Base-by-base conservation (phyloP, 2,888 invertebrate genomes). In the Eremobia ochroleuca region DNA sequence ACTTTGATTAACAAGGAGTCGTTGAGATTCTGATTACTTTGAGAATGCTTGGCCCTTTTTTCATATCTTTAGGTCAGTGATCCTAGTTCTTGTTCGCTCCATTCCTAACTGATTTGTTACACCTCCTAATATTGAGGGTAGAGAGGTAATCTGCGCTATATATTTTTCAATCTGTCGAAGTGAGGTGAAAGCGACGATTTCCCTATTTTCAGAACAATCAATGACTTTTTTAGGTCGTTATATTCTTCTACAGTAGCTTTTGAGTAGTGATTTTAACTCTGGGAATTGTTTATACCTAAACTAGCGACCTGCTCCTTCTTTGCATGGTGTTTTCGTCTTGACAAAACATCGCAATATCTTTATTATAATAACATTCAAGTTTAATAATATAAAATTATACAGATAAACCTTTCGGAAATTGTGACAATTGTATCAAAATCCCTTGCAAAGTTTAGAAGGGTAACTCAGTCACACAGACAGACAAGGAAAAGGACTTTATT, bases 1-100 rank as follows among this genome's bases (percentile, higher is more conserved):
- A 68, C 68, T 88, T 87, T 83, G 88, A 86, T 86, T 86, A 86
- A 83, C 78, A 86, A 75, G 78, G 83, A 73, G 73, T 73, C 78
- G 78, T 86, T 77, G 73, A 64, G 78, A 66, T 59, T 59, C 64
- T 64, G 73, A 86, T 86, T 77, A 88, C 88, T 78, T 77, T 49
- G 76, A 65, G 67, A 77, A 73, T 49, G 34, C 34, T 78, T 61
- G 67, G 64, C 40, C 73, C 65, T 78, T 86, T 85, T 88, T 83
- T 78, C 67, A 68, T 52, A 67, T 86, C 59, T 49, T 28, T 31
- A 75, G 79, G 82, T 87, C 79, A 77, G 34, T 66, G 77, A 65
- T 72, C 77, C 58, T 59, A 62, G 49, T 68, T 76, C 64, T 82
- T 73, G 52, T 64, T 67, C 31, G 18, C 9, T 40, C 40, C 11